Evolutionary conservation across 1,140 invertebrate genomes (phyloP), one percentile per base, ranked within the genome.

Genomic region (Leptinotarsa defecta): DNA sequence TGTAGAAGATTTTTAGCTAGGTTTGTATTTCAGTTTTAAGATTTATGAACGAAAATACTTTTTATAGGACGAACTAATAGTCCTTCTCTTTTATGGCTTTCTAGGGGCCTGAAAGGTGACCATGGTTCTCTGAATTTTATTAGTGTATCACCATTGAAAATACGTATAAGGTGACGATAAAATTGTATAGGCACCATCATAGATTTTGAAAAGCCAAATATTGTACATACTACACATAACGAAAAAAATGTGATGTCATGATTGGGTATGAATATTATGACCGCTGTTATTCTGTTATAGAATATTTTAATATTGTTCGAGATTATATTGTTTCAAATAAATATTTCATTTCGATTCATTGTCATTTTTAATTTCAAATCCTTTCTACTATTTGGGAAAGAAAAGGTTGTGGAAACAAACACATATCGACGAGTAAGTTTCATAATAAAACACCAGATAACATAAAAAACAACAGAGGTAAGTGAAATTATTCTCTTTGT

Each of bases 271-370:
- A 20, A 65, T 65, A 65, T 65, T 65, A 65, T 65, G 63, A 65
- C 63, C 63, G 24, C 24, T 27, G 63, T 65, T 65, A 65, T 65
- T 65, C 63, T 65, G 63, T 22, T 65, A 20, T 27, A 65, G 63
- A 65, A 24, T 65, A 65, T 20, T 65, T 62, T 65, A 65, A 65
- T 65, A 65, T 65, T 65, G 63, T 65, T 65, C 63, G 63, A 65
- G 63, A 65, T 65, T 65, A 65, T 24, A 65, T 65, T 65, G 63
- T 65, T 65, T 65, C 63, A 65, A 65, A 65, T 65, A 65, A 65
- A 65, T 65, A 57, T 57, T 57, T 57, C 52, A 57, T 57, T 57
- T 57, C n/a, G 52, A 57, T 15, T 57, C 52, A 57, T 15, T 17
- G n/a, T 57, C n/a, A n/a, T 13, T 57, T 57, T n/a, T 57, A 0